phyloP scores from a whole-genome alignment of 2,113 vertebrate species.

The Bubo scandiacus region DNA sequence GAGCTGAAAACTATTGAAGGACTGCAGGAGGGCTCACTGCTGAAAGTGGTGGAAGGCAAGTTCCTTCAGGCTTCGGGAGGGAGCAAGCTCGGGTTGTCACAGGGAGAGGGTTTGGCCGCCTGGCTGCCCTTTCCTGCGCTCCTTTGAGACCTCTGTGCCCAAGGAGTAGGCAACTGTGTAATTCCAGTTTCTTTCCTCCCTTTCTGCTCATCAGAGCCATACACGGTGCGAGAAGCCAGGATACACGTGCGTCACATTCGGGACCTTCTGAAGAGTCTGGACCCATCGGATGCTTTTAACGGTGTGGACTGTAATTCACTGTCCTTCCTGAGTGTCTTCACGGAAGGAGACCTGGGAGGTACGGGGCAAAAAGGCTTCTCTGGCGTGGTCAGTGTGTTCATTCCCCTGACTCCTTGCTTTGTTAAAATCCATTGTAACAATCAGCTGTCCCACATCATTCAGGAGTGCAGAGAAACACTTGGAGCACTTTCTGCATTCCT shows the following conservation, averaged over 20 bases:
- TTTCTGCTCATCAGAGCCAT: slow-evolving; percentile 80
- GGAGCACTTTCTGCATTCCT: neutral
- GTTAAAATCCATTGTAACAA: neutral
- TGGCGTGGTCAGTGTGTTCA: neutral
- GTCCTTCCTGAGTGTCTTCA: slow-evolving; percentile 95
- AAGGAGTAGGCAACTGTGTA: neutral
- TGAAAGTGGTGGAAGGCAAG: slow-evolving; percentile 97
- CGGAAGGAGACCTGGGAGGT: slow-evolving; percentile 97
- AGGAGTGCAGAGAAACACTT: neutral
- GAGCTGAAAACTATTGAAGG: slow-evolving; percentile 98
- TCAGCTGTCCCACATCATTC: neutral
- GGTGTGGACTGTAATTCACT: slow-evolving; percentile 97
- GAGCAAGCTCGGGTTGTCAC: neutral
- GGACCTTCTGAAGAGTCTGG: slow-evolving; percentile 96
- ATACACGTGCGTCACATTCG: slow-evolving; percentile 97
- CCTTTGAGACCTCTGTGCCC: neutral
- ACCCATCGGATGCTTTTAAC: slow-evolving; percentile 96
- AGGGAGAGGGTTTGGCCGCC: neutral
- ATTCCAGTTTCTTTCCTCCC: neutral
- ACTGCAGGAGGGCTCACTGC: slow-evolving; percentile 91
- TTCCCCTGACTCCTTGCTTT: neutral
- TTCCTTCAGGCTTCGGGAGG: neutral
- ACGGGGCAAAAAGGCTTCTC: neutral
- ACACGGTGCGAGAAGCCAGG: slow-evolving; percentile 95
- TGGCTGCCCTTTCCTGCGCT: neutral